These are phyloP conservation scores for Ennomos fuscantarius DNA, from an alignment of 2,888 invertebrate species.

Conservation along the genomic window DNA sequence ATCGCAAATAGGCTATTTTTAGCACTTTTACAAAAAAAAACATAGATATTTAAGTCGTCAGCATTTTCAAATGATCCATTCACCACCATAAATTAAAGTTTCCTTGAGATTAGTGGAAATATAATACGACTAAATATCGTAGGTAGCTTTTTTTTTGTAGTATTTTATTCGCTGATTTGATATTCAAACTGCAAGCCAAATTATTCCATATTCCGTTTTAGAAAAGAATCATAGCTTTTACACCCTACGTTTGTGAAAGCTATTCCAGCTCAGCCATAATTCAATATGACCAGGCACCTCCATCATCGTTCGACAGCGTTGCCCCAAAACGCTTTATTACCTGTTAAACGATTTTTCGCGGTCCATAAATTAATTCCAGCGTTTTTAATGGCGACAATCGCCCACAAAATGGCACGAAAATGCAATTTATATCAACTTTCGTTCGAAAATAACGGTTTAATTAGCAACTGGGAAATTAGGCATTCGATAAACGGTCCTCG, in stretches of 20 bases:
- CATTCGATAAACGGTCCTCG: conserved; percentile 7
- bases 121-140: no score
- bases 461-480: conserved; percentile 34
- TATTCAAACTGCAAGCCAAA: no score
- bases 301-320: conserved; percentile 12
- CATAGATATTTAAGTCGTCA: no score
- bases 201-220: no score
- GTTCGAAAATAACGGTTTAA: conserved; percentile 47
- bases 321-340: conserved; percentile 38
- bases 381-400: conserved; percentile 44
- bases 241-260: not conserved
- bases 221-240: no score
- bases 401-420: conserved; percentile 43
- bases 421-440: conserved; percentile 54
- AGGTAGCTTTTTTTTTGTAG: no score
- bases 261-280: conserved; percentile 7
- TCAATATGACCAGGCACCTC: conserved; percentile 6
- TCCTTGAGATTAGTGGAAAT: no score
- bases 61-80: no score
- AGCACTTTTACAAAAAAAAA: no score
- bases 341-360: conserved; percentile 43
- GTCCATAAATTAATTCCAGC: conserved; percentile 50
- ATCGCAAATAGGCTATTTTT: no score
- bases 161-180: no score
- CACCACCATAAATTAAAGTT: no score